A percentile compares a stretch with the other conserved stretches of the same genome.
phyloP scores from a whole-genome alignment of 2,888 invertebrate genomes.

The Eutolmus rufibarbis region DNA sequence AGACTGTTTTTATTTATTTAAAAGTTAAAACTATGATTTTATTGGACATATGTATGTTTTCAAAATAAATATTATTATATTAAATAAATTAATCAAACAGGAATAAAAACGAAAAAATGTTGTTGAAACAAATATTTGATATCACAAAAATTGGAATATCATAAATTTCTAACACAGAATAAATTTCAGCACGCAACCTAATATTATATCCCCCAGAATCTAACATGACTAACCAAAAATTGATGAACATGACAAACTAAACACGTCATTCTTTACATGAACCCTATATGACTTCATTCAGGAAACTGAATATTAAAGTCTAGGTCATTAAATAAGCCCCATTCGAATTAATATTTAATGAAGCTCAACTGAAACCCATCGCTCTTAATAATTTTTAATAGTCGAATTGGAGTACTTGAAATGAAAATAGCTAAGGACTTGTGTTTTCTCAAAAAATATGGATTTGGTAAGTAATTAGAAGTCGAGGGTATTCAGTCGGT shows the following conservation, averaged over 20 bases:
- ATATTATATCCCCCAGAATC: too few relatives aligned
- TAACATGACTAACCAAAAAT: background rate
- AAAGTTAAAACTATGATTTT: background rate
- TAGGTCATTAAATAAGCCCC: background rate
- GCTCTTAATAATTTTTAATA: background rate
- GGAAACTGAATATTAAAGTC: background rate
- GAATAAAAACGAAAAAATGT: background rate
- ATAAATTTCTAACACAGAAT: background rate
- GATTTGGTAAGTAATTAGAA: background rate
- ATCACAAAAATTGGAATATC: too few relatives aligned
- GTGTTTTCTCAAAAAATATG: background rate
- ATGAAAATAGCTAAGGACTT: background rate
- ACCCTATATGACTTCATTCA: background rate
- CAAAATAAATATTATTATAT: too few relatives aligned
- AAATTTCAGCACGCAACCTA: too few relatives aligned
- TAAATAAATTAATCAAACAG: too few relatives aligned
- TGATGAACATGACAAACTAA: background rate
- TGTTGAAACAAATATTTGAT: background rate
- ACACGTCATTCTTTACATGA: background rate
- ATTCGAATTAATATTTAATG: background rate
- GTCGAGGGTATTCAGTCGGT: background rate
- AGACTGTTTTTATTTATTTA: constrained; percentile 43
- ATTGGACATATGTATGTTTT: too few relatives aligned
- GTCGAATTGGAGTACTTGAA: background rate
- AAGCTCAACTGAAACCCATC: background rate